Percentiles rank a stretch among this genome's conserved stretches.
phyloP scores from a whole-genome alignment of 2,888 invertebrate species.

The Brachylomia viminalis region DNA sequence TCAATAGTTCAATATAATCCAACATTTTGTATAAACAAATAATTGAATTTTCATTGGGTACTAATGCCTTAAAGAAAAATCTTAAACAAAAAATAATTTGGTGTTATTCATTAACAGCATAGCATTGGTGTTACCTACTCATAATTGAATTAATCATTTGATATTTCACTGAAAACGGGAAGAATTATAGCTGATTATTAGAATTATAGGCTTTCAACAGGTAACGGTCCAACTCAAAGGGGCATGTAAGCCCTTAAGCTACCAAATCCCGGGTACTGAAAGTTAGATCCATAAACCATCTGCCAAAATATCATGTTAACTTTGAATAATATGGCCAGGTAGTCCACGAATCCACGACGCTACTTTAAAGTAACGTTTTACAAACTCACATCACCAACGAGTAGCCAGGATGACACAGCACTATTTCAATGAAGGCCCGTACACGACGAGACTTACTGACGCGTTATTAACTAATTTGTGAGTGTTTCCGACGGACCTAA shows the following conservation, averaged over 20 bases:
- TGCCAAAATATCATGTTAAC: neutral
- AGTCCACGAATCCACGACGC: too few relatives aligned
- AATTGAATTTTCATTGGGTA: too few relatives aligned
- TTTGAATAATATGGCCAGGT: neutral
- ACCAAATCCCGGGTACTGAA: neutral
- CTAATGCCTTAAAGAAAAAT: neutral
- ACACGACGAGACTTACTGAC: too few relatives aligned
- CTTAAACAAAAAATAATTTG: neutral
- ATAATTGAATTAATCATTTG: neutral
- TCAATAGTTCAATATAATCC: too few relatives aligned
- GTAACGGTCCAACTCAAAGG: neutral
- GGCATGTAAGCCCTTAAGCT: neutral
- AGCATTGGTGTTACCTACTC: neutral
- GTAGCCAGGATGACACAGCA: too few relatives aligned
- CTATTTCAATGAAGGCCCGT: too few relatives aligned
- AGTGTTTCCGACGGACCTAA: too few relatives aligned
- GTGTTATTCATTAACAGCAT: too few relatives aligned
- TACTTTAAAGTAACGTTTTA: too few relatives aligned
- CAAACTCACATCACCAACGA: too few relatives aligned
- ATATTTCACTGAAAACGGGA: neutral
- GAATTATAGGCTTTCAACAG: slow-evolving; percentile 4
- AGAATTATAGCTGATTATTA: neutral
- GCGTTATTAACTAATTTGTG: too few relatives aligned
- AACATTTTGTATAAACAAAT: too few relatives aligned
- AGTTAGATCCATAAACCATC: neutral